These are phyloP conservation scores for Acleris literana DNA, from an alignment of 2,888 invertebrate species.

Conservation along the genomic window DNA sequence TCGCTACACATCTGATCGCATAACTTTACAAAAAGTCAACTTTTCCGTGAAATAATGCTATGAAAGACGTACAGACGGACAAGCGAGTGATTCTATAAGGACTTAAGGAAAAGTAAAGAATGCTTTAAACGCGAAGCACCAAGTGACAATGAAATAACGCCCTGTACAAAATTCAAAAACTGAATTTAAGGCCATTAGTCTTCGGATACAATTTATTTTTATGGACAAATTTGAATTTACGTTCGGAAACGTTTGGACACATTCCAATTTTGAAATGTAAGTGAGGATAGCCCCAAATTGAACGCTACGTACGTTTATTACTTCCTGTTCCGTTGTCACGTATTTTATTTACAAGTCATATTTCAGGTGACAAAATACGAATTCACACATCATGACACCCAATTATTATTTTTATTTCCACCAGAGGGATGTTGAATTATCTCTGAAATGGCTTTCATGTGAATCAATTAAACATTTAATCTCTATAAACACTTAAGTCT, in stretches of 20 bases:
- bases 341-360: conserved; percentile 1
- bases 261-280: conserved; percentile 40
- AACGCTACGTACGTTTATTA: conserved; percentile 22
- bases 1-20: no score
- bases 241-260: conserved; percentile 36
- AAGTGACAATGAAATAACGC: no score
- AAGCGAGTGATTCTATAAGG: no score
- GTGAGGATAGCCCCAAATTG: conserved; percentile 38
- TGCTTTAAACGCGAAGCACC: no score
- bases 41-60: no score
- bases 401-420: not conserved
- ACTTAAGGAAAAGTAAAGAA: no score
- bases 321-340: conserved; percentile 16
- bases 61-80: no score
- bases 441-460: not conserved
- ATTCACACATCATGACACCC: not conserved
- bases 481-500: conserved; percentile 23
- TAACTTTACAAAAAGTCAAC: no score
- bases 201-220: conserved; percentile 35
- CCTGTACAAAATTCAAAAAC: conserved; percentile 17
- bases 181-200: conserved; percentile 28
- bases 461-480: conserved; percentile 23
- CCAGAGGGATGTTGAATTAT: not conserved
- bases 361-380: not conserved
- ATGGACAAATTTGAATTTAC: conserved; percentile 36